Base-by-base conservation (phyloP, 2,888 invertebrate genomes). In the Escarpia spicata region DNA sequence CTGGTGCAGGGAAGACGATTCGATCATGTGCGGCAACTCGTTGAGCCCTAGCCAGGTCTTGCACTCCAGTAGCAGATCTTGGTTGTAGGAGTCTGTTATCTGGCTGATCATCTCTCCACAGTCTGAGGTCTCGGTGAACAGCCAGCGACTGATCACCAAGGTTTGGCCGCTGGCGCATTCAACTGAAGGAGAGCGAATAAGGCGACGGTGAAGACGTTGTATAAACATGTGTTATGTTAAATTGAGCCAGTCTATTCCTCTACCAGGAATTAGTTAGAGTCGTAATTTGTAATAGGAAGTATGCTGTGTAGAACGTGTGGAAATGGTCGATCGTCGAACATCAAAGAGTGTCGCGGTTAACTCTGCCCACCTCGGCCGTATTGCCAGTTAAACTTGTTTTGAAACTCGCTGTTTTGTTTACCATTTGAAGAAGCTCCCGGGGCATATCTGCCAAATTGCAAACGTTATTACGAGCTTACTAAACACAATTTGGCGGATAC, bases 101-200 rank as follows among this genome's bases (percentile, higher is more conserved):
- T 91, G 45, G 19, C 91, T 45, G 37, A 91, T 9, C 12, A 91
- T 91, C 0, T 91, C 91, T 0, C 91, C 91, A 58, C 91, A 91
- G 26, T 19, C 10, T 15, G 45, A 3, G 91, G n/a, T 31, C 43
- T 10, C 3, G 45, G 26, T 26, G 15, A 44, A 91, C 52, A 12
- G n/a, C 91, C 91, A 91, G n/a, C 52, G 44, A 58, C 91, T 91
- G 44, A 44, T 91, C 37, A 91, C 91, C 15, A 31, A 4, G 2
- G 31, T 37, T 31, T 91, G 91, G 6, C 91, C 91, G 91, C 26
- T 52, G 15, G 91, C 45, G 31, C 91, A 91, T 19, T 45, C 19
- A n/a, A 75, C 75, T 75, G 19, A 15, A n/a, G 75, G 26, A n/a
- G 19, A 75, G 26, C 15, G 75, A 75, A 26, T 6, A 75, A 12